Conservation (phyloP, 2,797 vertebrate genomes). For the Antrozous pallidus region DNA sequence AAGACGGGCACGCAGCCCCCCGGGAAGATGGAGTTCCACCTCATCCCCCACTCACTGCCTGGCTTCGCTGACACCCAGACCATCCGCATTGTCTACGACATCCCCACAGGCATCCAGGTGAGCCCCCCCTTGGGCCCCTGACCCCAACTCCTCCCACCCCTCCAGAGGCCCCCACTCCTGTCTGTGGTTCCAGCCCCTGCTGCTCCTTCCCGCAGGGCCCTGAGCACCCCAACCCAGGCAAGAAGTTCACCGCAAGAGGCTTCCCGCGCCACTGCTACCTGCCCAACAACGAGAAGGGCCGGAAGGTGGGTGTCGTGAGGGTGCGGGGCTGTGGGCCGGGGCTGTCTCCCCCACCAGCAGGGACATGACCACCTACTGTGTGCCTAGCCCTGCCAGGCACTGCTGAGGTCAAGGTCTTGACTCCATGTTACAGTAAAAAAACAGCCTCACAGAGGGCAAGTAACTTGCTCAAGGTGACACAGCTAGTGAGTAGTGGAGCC, state of each 20-base stretch:
- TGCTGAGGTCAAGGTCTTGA: not conserved
- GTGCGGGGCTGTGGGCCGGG: not conserved
- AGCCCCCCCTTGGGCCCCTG: not conserved
- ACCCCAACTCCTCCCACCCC: not conserved
- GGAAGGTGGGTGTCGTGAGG: constrained; percentile 86
- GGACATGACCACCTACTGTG: accelerated
- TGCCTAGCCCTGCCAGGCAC: not conserved
- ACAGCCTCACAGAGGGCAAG: not conserved
- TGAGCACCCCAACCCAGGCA: constrained; percentile 95
- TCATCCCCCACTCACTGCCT: constrained; percentile 95
- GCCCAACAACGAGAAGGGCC: constrained; percentile 94
- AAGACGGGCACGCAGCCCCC: constrained; percentile 96
- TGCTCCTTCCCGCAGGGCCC: constrained; percentile 85
- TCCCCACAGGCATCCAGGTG: constrained; percentile 96
- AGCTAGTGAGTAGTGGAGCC: not conserved
- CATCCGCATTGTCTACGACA: constrained; percentile 97
- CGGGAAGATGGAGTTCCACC: constrained; percentile 97
- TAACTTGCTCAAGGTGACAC: not conserved
- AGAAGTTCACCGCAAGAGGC: constrained; percentile 95
- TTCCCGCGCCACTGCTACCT: constrained; percentile 98
- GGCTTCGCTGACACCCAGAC: constrained; percentile 92
- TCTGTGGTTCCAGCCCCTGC: not conserved
- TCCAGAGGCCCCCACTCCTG: accelerated
- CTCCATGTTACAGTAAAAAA: not conserved
- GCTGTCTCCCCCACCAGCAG: not conserved